These are phyloP conservation scores for Pteronotus mesoamericanus DNA, from an alignment of 2,797 vertebrate species.

Conservation along the genomic window DNA sequence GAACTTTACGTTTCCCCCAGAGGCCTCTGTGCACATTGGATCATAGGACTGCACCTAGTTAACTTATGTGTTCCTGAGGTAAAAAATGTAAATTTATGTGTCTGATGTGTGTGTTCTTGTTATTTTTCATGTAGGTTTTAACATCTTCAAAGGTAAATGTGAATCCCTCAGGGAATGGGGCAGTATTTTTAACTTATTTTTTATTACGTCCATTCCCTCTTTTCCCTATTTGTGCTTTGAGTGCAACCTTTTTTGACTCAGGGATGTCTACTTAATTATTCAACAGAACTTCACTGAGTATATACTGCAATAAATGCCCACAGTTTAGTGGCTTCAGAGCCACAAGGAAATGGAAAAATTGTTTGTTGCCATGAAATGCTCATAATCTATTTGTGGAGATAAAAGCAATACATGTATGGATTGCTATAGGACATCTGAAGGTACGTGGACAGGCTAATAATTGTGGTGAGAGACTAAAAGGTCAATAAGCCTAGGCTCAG, in stretches of 20 bases:
- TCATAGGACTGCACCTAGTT: background rate
- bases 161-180: background rate
- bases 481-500: background rate
- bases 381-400: background rate
- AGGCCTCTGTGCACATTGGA: background rate
- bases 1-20: background rate
- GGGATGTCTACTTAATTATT: background rate
- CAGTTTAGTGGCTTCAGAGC: background rate
- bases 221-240: background rate
- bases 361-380: background rate
- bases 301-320: background rate
- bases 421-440: background rate
- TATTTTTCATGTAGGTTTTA: background rate
- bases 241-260: background rate
- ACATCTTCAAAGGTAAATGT: background rate
- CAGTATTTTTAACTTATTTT: background rate
- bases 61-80: background rate
- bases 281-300: background rate
- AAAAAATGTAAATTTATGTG: background rate
- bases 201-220: background rate
- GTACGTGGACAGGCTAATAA: background rate
- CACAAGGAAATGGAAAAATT: background rate
- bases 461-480: background rate
- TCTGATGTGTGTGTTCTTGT: background rate
- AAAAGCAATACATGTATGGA: background rate